phyloP scores from a whole-genome alignment of 2,888 invertebrate species.

The Maniola hyperantus region DNA sequence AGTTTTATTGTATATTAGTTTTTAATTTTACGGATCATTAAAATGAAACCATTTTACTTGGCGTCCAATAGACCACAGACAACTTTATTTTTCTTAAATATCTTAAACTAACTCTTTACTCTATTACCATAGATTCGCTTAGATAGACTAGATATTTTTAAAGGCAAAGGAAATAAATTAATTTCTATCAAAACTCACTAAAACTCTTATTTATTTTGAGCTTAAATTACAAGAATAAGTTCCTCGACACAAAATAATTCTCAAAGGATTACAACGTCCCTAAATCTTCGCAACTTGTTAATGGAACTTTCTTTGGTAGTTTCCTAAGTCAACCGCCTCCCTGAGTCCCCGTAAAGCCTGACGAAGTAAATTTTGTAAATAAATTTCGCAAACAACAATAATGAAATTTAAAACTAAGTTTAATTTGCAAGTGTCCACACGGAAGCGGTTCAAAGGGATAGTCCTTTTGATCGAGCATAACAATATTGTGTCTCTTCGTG shows the following conservation, averaged over 20 bases:
- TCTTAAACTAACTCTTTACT: no score
- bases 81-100: no score
- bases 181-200: conserved; percentile 9
- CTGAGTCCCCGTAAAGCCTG: conserved; percentile 6
- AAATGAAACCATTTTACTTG: no score
- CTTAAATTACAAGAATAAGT: conserved; percentile 19
- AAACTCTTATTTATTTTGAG: conserved; percentile 9
- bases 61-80: no score
- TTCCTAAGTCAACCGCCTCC: conserved; percentile 22
- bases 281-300: conserved; percentile 23
- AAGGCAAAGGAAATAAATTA: no score
- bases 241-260: conserved; percentile 16
- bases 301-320: conserved; percentile 25
- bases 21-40: no score
- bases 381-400: conserved; percentile 21
- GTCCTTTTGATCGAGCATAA: not conserved
- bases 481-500: not conserved
- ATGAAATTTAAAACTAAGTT: conserved; percentile 6
- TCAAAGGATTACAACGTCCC: conserved; percentile 23
- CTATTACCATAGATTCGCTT: no score
- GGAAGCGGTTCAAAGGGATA: conserved; percentile 7
- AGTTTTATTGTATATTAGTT: no score
- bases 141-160: no score
- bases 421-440: conserved; percentile 36
- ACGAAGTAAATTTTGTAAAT: conserved; percentile 20